Conservation (phyloP, 2,113 vertebrate genomes). For the Alces alces region DNA sequence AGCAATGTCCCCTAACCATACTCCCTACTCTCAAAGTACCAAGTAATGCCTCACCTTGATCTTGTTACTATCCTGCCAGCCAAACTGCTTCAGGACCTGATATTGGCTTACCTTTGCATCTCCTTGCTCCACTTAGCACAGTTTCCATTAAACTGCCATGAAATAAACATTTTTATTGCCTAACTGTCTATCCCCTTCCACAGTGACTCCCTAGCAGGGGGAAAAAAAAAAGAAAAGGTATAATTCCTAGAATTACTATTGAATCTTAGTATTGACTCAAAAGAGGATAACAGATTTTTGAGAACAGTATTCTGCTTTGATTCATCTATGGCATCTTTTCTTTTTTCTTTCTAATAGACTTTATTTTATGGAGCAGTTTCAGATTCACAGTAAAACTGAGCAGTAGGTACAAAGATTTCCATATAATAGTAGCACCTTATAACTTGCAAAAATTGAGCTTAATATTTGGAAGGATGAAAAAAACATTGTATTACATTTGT, state of each 20-base stretch:
- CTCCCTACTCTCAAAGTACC: not conserved
- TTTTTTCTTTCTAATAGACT: not conserved
- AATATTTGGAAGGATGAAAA: slow-evolving; percentile 16
- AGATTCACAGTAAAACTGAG: not conserved
- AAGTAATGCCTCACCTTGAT: not conserved
- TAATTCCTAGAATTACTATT: not conserved
- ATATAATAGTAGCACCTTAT: not conserved
- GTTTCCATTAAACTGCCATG: not conserved
- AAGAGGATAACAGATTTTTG: not conserved
- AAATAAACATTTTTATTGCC: not conserved
- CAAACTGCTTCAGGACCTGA: not conserved
- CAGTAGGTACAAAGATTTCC: not conserved
- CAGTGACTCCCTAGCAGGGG: not conserved
- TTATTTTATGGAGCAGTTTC: not conserved
- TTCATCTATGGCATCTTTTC: not conserved
- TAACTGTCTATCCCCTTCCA: not conserved
- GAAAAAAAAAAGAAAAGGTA: not conserved
- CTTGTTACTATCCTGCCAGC: not conserved
- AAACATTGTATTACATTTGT: not conserved
- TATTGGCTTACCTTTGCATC: not conserved
- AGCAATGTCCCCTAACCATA: not conserved
- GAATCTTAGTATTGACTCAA: not conserved
- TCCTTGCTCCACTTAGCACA: not conserved
- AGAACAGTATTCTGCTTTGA: not conserved
- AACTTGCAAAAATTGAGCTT: not conserved